Evolutionary conservation across 2,113 vertebrate genomes (phyloP).

Genomic region (Engystomops pustulosus): DNA sequence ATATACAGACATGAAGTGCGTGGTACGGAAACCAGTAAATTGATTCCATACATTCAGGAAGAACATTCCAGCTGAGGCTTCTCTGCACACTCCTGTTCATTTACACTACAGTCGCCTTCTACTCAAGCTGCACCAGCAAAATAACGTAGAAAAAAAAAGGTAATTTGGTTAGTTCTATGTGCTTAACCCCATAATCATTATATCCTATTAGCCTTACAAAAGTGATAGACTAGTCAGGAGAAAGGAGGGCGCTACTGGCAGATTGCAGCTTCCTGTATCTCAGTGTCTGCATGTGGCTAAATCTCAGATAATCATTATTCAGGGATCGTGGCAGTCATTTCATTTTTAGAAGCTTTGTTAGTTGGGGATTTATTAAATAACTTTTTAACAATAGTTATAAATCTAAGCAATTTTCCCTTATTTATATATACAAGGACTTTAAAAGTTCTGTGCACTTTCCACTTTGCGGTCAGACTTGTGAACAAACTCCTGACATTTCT

Average conservation of each 20-base stretch:
- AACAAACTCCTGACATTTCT: too few species aligned
- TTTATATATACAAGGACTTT: too few species aligned
- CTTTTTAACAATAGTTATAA: too few species aligned
- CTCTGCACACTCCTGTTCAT: slow-evolving; percentile 28
- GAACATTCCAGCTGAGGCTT: not conserved
- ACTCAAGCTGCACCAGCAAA: not conserved
- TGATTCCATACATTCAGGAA: slow-evolving; percentile 48
- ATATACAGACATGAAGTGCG: slow-evolving; percentile 54
- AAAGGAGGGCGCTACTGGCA: not conserved
- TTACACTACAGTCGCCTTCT: slow-evolving; percentile 4
- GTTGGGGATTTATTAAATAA: too few species aligned
- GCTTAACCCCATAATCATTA: slow-evolving; percentile 30
- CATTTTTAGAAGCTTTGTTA: too few species aligned
- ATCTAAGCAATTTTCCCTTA: too few species aligned
- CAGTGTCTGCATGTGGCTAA: not conserved
- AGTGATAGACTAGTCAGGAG: not conserved
- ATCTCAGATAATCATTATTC: not conserved
- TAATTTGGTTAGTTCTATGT: not conserved
- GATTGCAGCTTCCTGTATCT: not conserved
- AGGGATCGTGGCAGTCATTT: too few species aligned
- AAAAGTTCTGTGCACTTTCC: too few species aligned
- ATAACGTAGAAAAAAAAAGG: not conserved
- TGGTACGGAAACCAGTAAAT: slow-evolving; percentile 58
- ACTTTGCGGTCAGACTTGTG: too few species aligned
- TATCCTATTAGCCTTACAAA: slow-evolving; percentile 19